Evolutionary conservation across 1,140 invertebrate species (phyloP).

Genomic region (Hydropsyche tenuis): DNA sequence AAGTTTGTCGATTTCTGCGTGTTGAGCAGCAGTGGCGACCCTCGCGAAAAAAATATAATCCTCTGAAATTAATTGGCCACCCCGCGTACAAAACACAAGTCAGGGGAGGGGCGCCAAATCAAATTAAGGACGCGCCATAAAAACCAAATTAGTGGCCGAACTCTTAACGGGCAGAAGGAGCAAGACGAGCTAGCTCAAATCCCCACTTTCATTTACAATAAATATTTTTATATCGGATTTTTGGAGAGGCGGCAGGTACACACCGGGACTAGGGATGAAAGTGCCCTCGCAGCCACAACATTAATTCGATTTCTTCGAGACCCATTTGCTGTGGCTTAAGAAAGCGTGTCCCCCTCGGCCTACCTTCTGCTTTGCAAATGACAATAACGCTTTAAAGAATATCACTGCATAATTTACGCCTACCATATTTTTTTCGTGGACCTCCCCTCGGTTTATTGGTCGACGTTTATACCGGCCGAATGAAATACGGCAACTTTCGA

Average conservation of each 20-base stretch:
- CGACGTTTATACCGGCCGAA: conserved; percentile 22
- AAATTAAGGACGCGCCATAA: conserved; percentile 65
- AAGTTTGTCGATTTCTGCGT: conserved; percentile 27
- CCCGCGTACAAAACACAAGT: conserved; percentile 51
- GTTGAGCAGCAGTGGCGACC: conserved; percentile 49
- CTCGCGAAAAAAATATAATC: conserved; percentile 63
- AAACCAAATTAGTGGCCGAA: conserved; percentile 65
- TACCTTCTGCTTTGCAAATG: conserved; percentile 43
- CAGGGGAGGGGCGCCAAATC: conserved; percentile 58
- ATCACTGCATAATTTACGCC: conserved; percentile 49
- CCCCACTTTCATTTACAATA: conserved; percentile 66
- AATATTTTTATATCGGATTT: conserved; percentile 54
- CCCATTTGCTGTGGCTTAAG: conserved; percentile 29
- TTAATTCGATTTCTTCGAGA: conserved; percentile 48
- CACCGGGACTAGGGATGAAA: too few relatives aligned
- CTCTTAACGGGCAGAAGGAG: conserved; percentile 61
- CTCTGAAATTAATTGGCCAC: conserved; percentile 63
- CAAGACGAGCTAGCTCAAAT: conserved; percentile 66
- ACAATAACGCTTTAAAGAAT: conserved; percentile 46
- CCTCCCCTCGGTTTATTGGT: conserved; percentile 30
- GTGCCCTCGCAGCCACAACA: too few relatives aligned
- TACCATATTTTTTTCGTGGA: conserved; percentile 24
- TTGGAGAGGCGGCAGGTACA: conserved; percentile 37
- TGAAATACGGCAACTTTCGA: conserved; percentile 15
- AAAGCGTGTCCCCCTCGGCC: conserved; percentile 32